Evolutionary conservation across 2,113 vertebrate genomes (phyloP), one percentile per base, ranked within the genome.

Genomic region (Oreocharis arfaki): DNA sequence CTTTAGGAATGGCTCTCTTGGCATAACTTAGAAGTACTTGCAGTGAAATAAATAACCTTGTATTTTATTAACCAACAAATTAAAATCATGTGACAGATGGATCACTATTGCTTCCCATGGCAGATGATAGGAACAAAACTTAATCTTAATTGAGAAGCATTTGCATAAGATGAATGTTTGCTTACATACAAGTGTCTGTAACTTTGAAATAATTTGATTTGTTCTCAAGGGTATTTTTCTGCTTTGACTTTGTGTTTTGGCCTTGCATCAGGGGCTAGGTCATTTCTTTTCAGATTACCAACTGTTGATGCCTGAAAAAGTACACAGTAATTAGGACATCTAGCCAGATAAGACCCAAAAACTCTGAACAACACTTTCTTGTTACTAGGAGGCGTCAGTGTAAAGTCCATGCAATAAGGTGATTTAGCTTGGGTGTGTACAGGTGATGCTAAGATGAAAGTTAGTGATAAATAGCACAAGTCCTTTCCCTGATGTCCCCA

Each of bases 351-450:
- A 93, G 53, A 44, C 77, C 33, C 84, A 27, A 89, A 87, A 93
- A 1, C 84, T 89, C 41, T 74, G 87, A 85, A 74, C 87, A 93
- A 73, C 78, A 65, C 20, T 67, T 37, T 37, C 30, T 33, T 75
- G 93, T 96, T 91, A 79, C 87, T 76, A 92, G 93, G 93, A 96
- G 77, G 59, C 0, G 68, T 83, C 74, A 19, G 59, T 39, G 33
- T 90, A 21, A 96, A 95, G 93, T 87, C 89, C 87, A 5, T 0
- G 69, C 96, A 89, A 79, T 75, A 33, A 69, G 52, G 75, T 84
- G 87, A 74, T 94, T 95, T 95, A 73, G 55, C 42, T 75, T 93
- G 95, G 94, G 95, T 81, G 94, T 93, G 95, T 88, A 30, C 60
- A 22, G 83, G 80, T 65, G 87, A 96, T 93, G 88, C 87, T 14